phyloP scores from a whole-genome alignment of 2,113 vertebrate species.

The Pelodiscus sinensis region DNA sequence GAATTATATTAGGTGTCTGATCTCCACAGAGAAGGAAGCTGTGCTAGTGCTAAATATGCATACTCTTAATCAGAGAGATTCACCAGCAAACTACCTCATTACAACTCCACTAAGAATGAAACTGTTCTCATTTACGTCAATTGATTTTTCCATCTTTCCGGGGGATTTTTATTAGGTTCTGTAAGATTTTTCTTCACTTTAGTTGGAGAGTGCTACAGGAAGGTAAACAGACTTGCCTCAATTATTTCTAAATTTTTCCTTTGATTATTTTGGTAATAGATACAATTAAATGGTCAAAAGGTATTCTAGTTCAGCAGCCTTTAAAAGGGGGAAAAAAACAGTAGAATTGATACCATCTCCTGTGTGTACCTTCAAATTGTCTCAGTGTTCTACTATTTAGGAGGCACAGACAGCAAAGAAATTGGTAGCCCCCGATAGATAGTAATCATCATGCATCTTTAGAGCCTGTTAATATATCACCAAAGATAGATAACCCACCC shows the following conservation, averaged over 20 bases:
- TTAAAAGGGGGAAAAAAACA: background rate
- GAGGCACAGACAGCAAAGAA: background rate
- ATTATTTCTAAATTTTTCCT: background rate
- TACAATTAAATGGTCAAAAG: background rate
- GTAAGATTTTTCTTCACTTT: background rate
- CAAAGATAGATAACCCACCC: background rate
- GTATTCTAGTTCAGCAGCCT: background rate
- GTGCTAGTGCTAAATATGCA: background rate
- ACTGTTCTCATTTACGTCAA: background rate
- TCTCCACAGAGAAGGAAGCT: background rate
- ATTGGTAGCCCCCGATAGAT: background rate
- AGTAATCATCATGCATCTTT: background rate
- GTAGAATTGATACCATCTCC: background rate
- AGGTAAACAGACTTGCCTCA: background rate
- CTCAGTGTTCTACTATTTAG: background rate
- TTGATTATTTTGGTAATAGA: background rate
- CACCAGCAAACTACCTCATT: background rate
- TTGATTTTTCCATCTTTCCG: conserved; percentile 11
- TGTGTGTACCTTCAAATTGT: background rate
- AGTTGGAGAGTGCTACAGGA: background rate
- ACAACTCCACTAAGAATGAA: background rate
- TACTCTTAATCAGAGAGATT: background rate
- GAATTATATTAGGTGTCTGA: background rate
- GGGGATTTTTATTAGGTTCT: background rate
- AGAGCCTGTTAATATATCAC: background rate